Evolutionary conservation across 2,888 invertebrate genomes (phyloP).

Genomic region (Drosophila buzzatii): DNA sequence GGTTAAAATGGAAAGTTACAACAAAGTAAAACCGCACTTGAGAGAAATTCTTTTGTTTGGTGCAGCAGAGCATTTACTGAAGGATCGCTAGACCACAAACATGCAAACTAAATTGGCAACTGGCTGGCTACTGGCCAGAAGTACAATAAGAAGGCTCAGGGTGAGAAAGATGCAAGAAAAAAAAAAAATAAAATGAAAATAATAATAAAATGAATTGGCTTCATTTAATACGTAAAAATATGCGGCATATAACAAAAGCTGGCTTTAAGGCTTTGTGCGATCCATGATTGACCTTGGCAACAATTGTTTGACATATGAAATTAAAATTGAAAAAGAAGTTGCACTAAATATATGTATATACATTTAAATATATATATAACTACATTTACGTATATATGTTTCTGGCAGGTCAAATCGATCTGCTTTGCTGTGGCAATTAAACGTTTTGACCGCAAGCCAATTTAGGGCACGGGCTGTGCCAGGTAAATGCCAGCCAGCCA

Average conservation of each 20-base stretch:
- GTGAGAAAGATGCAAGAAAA: neutral
- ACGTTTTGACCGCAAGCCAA: conserved; percentile 84
- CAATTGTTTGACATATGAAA: conserved; percentile 67
- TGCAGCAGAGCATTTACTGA: conserved; percentile 23
- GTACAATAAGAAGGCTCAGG: conserved; percentile 20
- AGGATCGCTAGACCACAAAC: conserved; percentile 72
- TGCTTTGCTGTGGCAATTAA: conserved; percentile 68
- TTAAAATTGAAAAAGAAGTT: conserved; percentile 16
- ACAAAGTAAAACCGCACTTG: conserved; percentile 53
- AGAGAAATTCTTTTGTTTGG: conserved; percentile 23
- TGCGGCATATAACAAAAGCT: conserved; percentile 31
- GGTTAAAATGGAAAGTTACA: conserved; percentile 69
- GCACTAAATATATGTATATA: neutral
- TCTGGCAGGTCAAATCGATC: conserved; percentile 59
- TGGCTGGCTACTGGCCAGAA: conserved; percentile 20
- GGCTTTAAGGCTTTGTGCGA: conserved; percentile 36
- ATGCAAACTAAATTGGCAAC: conserved; percentile 60
- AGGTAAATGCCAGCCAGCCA: conserved; percentile 18
- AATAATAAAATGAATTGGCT: neutral
- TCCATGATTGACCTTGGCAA: conserved; percentile 74
- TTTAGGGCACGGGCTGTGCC: conserved; percentile 68
- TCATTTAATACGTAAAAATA: neutral
- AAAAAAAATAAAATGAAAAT: no score
- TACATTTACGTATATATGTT: neutral
- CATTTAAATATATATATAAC: neutral